These are phyloP conservation scores for Drosophila bipectinata DNA, from an alignment of 1,140 invertebrate genomes.

Conservation along the genomic window DNA sequence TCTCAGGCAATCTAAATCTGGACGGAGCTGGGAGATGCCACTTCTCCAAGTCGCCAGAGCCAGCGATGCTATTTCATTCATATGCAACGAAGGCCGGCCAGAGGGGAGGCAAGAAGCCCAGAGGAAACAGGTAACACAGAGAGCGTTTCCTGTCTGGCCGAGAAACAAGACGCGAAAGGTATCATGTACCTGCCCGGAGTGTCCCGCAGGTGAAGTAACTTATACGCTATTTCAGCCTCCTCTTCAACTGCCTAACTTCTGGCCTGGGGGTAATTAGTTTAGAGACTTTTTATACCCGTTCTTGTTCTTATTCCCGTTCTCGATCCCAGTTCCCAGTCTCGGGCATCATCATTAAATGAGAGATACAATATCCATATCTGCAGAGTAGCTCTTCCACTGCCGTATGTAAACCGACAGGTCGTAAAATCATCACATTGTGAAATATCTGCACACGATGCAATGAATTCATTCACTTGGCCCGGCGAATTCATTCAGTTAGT, in stretches of 20 bases:
- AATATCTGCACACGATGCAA: constrained; percentile 41
- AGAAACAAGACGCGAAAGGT: constrained; percentile 46
- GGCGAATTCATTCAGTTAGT: constrained; percentile 19
- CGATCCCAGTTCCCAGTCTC: background rate
- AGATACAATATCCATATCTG: constrained; percentile 13
- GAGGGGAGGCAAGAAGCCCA: background rate
- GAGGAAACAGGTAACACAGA: constrained; percentile 45
- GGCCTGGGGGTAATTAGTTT: constrained; percentile 70
- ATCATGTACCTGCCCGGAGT: constrained; percentile 68
- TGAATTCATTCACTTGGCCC: constrained; percentile 34
- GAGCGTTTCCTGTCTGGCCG: constrained; percentile 71
- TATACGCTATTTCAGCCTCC: constrained; percentile 58
- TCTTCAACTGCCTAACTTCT: constrained; percentile 18
- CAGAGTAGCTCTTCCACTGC: constrained; percentile 8
- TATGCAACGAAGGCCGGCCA: constrained; percentile 47
- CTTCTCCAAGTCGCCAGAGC: background rate
- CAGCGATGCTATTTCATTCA: constrained; percentile 66
- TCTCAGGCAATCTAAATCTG: constrained; percentile 66
- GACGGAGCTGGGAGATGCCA: constrained; percentile 48
- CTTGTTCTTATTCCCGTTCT: constrained; percentile 6
- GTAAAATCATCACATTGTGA: constrained; percentile 52
- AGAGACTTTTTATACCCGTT: constrained; percentile 42
- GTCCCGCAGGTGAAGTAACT: constrained; percentile 76
- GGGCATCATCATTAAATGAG: constrained; percentile 23
- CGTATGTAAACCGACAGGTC: constrained; percentile 32